Evolutionary conservation across 1,140 invertebrate genomes (phyloP), one percentile per base, ranked within the genome.

Genomic region (Himalopsyche phryganea): DNA sequence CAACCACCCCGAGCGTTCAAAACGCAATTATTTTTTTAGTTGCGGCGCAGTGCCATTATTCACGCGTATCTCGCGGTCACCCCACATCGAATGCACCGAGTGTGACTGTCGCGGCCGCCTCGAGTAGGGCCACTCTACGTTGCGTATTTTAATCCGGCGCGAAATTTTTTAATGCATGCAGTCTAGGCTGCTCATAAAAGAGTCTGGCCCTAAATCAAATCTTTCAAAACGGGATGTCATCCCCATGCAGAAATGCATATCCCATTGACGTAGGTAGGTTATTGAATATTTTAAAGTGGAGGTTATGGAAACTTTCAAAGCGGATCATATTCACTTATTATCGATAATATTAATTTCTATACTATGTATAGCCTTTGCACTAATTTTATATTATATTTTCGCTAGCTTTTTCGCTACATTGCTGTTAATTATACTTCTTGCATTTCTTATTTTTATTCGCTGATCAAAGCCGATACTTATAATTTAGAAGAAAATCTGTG

Each of bases 141-240:
- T 11, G 38, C 11, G 38, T 11, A 13, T 28, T 28, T n/a, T 28
- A 28, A 5, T 3, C 23, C 23, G 23, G 23, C 4, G 9, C 9
- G 23, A 28, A 28, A 28, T 28, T 28, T 28, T 28, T 28, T 28
- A 28, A 28, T 48, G 32, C 32, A 55, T 54, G 41, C 32, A 54
- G 23, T 32, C 28, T 45, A 23, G 36, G 48, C 13, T 18, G 48
- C 13, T 18, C n/a, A 50, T 45, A 51, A 50, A 36, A 58, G 44
- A 42, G 50, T 48, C 41, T 41, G 36, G 52, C 44, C 38, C 53
- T 61, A 61, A 61, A 61, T 61, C 59, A 61, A 61, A 51, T 56
- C 47, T 53, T 32, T 45, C 55, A 61, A 61, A 56, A 40, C 48
- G 42, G 19, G 33, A 50, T 61, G 59, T 61, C 59, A 61, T 61